Percentiles rank a stretch among this genome's conserved stretches.
phyloP scores from a whole-genome alignment of 2,797 vertebrate species.

The Lutjanus campechanus region DNA sequence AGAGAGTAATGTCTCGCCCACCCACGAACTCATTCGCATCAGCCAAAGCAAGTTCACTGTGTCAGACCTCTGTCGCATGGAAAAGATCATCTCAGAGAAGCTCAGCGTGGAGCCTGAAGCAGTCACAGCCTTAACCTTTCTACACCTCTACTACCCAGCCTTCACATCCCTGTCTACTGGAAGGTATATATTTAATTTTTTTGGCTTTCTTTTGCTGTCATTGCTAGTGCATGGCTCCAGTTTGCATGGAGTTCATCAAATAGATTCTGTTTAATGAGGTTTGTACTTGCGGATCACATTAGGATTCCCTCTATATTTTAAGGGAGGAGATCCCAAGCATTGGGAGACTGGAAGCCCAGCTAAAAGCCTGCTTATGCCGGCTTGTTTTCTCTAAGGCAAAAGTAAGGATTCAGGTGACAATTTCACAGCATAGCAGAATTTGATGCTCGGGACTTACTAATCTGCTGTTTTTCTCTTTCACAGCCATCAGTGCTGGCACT shows the following conservation, averaged over 20 bases:
- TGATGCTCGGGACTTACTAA: background rate
- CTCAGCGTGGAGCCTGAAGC: conserved; percentile 93
- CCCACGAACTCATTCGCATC: conserved; percentile 95
- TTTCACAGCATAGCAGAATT: conserved; percentile 48
- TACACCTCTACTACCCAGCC: conserved; percentile 94
- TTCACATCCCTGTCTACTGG: conserved; percentile 88
- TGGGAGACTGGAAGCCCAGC: conserved; percentile 96
- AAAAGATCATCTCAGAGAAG: conserved; percentile 97
- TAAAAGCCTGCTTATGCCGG: conserved; percentile 97
- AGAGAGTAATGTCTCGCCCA: conserved; percentile 90
- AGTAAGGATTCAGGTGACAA: conserved; percentile 85
- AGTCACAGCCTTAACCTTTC: conserved; percentile 98
- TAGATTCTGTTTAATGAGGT: conserved; percentile 59
- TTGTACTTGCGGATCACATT: conserved; percentile 61
- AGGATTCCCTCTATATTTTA: conserved; percentile 73
- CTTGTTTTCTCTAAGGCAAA: conserved; percentile 97
- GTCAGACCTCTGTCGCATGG: conserved; percentile 96
- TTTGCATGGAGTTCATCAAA: conserved; percentile 49
- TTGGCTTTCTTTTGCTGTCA: background rate
- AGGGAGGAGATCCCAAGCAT: conserved; percentile 94
- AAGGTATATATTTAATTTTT: conserved; percentile 83
- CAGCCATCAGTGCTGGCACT: conserved; percentile 96
- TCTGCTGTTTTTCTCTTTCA: conserved; percentile 40
- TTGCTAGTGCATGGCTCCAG: conserved; percentile 31
- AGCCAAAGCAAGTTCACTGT: conserved; percentile 98